phyloP scores from a whole-genome alignment of 2,797 vertebrate genomes.

The Clamator glandarius region DNA sequence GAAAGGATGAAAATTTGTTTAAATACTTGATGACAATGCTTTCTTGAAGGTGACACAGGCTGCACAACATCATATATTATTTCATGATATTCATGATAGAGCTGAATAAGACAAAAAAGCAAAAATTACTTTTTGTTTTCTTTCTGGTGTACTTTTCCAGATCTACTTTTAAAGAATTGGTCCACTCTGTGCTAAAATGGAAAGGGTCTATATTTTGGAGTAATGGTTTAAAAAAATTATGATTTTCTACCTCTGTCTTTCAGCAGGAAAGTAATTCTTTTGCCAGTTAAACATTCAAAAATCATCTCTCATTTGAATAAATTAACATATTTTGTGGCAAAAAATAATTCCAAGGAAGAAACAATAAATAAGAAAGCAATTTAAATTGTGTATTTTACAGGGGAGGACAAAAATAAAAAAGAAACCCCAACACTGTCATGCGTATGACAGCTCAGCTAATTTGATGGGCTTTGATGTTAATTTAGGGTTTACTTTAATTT shows the following conservation, averaged over 20 bases:
- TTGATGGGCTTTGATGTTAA: slow-evolving; percentile 77
- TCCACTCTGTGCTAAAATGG: neutral
- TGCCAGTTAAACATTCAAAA: slow-evolving; percentile 68
- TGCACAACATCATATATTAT: neutral
- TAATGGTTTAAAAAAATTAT: neutral
- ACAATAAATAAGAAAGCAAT: slow-evolving; percentile 75
- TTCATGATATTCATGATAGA: neutral
- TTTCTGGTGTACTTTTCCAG: neutral
- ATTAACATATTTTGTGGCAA: slow-evolving; percentile 78
- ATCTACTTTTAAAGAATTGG: slow-evolving; percentile 3
- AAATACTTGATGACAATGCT: slow-evolving; percentile 55
- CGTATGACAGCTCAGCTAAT: slow-evolving; percentile 71
- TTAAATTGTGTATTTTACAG: slow-evolving; percentile 71
- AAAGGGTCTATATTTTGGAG: slow-evolving; percentile 1
- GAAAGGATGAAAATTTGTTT: slow-evolving; percentile 46
- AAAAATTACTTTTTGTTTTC: neutral
- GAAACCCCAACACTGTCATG: slow-evolving; percentile 63
- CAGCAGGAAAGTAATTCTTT: slow-evolving; percentile 60
- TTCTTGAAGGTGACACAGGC: slow-evolving; percentile 13
- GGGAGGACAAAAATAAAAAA: neutral
- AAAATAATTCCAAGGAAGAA: slow-evolving; percentile 78
- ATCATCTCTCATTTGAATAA: slow-evolving; percentile 78
- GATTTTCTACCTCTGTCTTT: slow-evolving; percentile 58
- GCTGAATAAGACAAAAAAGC: slow-evolving; percentile 8
- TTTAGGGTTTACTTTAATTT: slow-evolving; percentile 79